Base-by-base conservation (phyloP, 2,113 vertebrate species). In the Entomyzon cyanotis region DNA sequence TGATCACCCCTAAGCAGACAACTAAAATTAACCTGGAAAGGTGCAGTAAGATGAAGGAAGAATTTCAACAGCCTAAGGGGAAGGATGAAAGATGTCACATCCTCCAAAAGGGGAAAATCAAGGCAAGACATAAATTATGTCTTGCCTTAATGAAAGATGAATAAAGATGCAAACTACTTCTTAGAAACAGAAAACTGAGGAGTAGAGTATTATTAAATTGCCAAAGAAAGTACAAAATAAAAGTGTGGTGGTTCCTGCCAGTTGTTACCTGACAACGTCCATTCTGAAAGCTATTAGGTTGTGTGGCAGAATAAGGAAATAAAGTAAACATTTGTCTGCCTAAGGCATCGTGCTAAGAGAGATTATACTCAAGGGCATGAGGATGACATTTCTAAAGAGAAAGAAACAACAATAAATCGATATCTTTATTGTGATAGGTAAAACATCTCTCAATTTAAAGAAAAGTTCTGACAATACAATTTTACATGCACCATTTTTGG, bases 21-120 rank as follows among this genome's bases (percentile, higher is more conserved):
- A 92, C 77, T 89, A 90, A 92, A 93, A 88, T 89, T 93, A 94
- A 74, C 78, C 44, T 69, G 39, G 50, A 91, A 81, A 92, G 25
- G 28, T 22, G 2, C 33, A 77, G 9, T 27, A 71, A 70, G 53
- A 94, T 58, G 62, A 75, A 71, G 67, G 44, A 84, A 94, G 50
- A 93, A 90, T 75, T 84, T 87, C 47, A 41, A 31, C 21, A 80
- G 75, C 62, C 59, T 63, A 86, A 88, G 39, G 20, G 27, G 24
- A 78, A 80, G 16, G 49, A 23, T 87, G 70, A 84, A 75, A 58
- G 47, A 87, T 10, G n/a, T 47, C 62, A 93, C 50, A 67, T 55
- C 73, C 42, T 87, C 30, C 28, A 50, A 73, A 35, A 77, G 31
- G 2, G 17, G 49, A 95, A 94, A 33, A 41, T 37, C 53, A 87